Evolutionary conservation across 2,888 invertebrate genomes (phyloP), one percentile per base, ranked within the genome.

Genomic region (Lobophora halterata): DNA sequence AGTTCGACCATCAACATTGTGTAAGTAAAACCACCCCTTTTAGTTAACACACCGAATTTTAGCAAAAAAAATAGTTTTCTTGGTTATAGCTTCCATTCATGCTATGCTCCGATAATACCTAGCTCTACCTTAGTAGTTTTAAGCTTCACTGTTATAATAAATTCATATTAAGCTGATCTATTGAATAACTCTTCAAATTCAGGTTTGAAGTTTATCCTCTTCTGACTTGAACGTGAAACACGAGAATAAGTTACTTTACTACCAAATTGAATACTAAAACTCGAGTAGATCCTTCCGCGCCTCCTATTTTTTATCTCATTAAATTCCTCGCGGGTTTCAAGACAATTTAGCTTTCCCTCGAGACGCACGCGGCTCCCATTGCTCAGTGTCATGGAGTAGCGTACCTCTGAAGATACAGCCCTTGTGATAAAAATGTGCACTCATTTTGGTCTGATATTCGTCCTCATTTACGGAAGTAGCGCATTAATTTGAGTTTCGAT

Each of bases 1-100:
- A 59, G 61, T 63, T 61, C 60, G 45, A 54, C 52, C 46, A 52
- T 43, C 10, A 23, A 17, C 50, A 49, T 43, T 43, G 54, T 57
- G 63, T 55, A 14, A 3, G 5, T 38, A 39, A 49, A 52, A 58
- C 41, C 52, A 53, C 51, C 54, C 54, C 45, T 46, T 50, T 40
- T 18, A 14, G 14, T 39, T 37, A n/a, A n/a, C n/a, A n/a, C n/a
- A 27, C 41, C 14, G 27, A 31, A 28, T 46, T 46, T 45, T 42
- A 32, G 34, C 23, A 39, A 37, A 33, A 37, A 36, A 38, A 35
- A 50, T 39, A 40, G 32, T 38, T 46, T 21, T 16, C 30, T 25
- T 14, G 12, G 27, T 35, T 23, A 34, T 23, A 17, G 8, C 26
- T 25, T 13, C 19, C 9, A 16, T 8, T 9, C 31, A 37, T 31